Evolutionary conservation across 2,888 invertebrate genomes (phyloP), one percentile per base, ranked within the genome.

Genomic region (Halictus quadricinctus): DNA sequence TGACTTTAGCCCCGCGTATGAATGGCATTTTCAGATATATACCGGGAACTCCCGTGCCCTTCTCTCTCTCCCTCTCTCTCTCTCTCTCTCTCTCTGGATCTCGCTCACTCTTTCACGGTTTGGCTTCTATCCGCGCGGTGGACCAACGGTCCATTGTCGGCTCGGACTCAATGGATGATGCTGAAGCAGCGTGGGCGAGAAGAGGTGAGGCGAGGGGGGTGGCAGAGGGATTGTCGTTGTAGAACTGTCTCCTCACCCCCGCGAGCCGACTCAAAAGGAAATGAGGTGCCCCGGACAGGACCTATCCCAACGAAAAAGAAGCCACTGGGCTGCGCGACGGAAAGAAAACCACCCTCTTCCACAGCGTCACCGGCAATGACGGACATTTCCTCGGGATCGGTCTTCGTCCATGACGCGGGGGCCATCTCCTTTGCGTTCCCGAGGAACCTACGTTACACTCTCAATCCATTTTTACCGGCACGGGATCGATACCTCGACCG

Each of bases 291-390:
- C 87, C 82, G 85, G 87, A 86, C 91, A 87, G 88, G 91, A 91
- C 90, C 90, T 90, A 91, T 85, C 90, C 88, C 91, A 90, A 90
- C 83, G 80, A 85, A 74, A 87, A 90, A 90, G 91, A 91, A 90
- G 90, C 84, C 88, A 89, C 87, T 84, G 88, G 88, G 83, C 84
- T 87, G 82, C 84, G 48, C 74, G 72, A 72, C 72, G 80, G 80
- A 83, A 85, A 90, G 88, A 87, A 90, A 87, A 76, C 80, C 81
- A 73, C 90, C 81, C 81, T 82, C 76, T 46, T 69, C 18, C 58
- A 41, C 50, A 13, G 21, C 76, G n/a, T 60, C 70, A 73, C 18
- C 81, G 66, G 84, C 80, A 81, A 80, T 86, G 87, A 88, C 85
- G 77, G 81, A 81, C 87, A 76, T 85, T 88, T 88, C 87, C 88